These are phyloP conservation scores for Mythimna albipuncta DNA, from an alignment of 2,888 invertebrate species.

Conservation along the genomic window DNA sequence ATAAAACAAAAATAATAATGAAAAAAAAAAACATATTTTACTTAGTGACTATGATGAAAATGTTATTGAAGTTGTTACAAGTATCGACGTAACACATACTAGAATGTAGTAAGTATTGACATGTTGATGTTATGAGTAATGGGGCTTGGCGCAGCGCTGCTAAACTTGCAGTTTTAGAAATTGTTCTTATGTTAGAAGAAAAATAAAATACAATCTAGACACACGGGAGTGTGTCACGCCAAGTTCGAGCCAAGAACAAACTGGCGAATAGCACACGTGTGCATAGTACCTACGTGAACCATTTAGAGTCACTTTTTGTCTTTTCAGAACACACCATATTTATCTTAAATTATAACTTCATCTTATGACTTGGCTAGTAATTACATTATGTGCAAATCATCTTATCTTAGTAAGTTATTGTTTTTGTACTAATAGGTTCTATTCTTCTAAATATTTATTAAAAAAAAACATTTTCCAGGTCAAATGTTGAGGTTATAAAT, in stretches of 20 bases:
- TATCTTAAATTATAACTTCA: no score
- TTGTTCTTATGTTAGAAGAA: background rate
- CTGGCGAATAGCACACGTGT: background rate
- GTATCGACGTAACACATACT: background rate
- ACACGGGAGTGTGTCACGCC: background rate
- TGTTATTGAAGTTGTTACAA: background rate
- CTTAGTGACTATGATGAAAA: background rate
- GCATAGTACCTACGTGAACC: background rate
- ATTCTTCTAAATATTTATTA: background rate
- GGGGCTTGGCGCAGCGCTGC: background rate
- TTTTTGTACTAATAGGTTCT: no score
- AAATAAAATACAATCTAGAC: no score
- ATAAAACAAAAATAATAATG: background rate
- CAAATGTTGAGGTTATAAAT: background rate
- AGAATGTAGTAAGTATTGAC: slow-evolving; percentile 1
- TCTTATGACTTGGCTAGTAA: no score
- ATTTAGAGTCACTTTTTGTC: background rate
- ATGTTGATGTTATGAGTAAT: slow-evolving; percentile 17
- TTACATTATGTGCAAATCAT: no score
- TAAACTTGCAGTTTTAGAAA: slow-evolving; percentile 1
- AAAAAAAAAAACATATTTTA: no score
- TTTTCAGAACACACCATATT: background rate
- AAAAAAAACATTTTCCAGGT: background rate
- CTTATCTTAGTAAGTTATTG: no score
- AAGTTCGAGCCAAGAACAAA: background rate